Percentiles rank a stretch among this genome's conserved stretches.
These are phyloP conservation scores for Apodemia zela DNA, from an alignment of 2,888 invertebrate genomes.

Conservation along the genomic window DNA sequence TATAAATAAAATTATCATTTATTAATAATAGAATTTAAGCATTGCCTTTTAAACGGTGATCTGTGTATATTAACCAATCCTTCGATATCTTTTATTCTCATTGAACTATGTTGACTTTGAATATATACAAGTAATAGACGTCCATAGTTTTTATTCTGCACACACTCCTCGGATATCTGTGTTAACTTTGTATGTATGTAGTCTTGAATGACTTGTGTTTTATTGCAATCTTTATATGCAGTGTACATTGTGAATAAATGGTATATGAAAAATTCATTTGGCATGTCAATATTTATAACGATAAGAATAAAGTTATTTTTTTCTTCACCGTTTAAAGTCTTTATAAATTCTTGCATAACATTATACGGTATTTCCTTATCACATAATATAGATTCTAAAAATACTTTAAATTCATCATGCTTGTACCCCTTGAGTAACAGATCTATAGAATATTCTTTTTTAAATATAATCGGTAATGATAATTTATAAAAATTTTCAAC, in stretches of 20 bases:
- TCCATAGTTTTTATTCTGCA: conserved; percentile 49
- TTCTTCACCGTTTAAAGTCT: conserved; percentile 35
- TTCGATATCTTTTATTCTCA: conserved; percentile 35
- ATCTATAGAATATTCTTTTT: conserved; percentile 45
- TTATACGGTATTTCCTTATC: conserved; percentile 42
- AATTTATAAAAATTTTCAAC: conserved; percentile 36
- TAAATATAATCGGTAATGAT: conserved; percentile 46
- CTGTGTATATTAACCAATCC: conserved; percentile 46
- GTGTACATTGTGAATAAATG: conserved; percentile 47
- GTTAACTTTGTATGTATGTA: conserved; percentile 41
- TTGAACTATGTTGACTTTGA: conserved; percentile 40
- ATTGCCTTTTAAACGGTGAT: conserved; percentile 54
- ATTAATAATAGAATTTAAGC: conserved; percentile 39
- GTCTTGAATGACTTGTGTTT: conserved; percentile 42
- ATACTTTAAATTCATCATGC: conserved; percentile 37
- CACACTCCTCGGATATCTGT: conserved; percentile 36
- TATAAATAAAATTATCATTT: not conserved
- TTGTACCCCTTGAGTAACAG: conserved; percentile 43
- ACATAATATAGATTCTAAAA: conserved; percentile 43
- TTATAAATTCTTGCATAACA: conserved; percentile 48
- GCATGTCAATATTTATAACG: conserved; percentile 40
- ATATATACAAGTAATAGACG: conserved; percentile 48
- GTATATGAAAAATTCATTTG: conserved; percentile 41
- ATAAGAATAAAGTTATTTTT: conserved; percentile 38
- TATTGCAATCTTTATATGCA: conserved; percentile 49